Percentiles rank a stretch among this genome's conserved stretches.
phyloP scores from a whole-genome alignment of 2,888 invertebrate species.

The Amphimallon solstitiale region DNA sequence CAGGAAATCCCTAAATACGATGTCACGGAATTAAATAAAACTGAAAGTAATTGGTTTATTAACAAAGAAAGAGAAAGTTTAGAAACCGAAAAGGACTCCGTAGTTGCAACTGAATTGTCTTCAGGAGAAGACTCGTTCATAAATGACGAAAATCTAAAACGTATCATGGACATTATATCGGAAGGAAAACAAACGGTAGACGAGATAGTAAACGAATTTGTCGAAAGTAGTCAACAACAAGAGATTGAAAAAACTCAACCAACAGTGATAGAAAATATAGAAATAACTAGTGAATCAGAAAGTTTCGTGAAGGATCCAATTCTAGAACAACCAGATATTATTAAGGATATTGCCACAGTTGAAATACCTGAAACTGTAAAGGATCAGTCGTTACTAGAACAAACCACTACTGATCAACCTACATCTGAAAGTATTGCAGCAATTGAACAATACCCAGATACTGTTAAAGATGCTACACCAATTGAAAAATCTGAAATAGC shows the following conservation, averaged over 20 bases:
- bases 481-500: background rate
- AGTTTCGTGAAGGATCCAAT: background rate
- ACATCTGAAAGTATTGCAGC: too few species aligned
- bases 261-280: too few species aligned
- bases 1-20: background rate
- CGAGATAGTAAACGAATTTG: constrained; percentile 22
- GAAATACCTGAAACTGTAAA: too few species aligned
- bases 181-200: constrained; percentile 25
- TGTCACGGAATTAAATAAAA: background rate
- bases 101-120: background rate
- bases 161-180: constrained; percentile 21
- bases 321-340: background rate
- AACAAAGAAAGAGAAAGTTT: background rate
- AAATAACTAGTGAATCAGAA: background rate
- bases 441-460: background rate
- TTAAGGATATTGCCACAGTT: background rate
- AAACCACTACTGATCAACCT: too few species aligned
- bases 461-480: background rate
- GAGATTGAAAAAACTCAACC: background rate
- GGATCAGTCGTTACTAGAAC: too few species aligned
- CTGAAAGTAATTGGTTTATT: constrained; percentile 7
- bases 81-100: too few species aligned
- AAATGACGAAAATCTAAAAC: constrained; percentile 17
- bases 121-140: background rate
- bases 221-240: constrained; percentile 1